These are phyloP conservation scores for Agrochola lota DNA, from an alignment of 2,888 invertebrate species.

Conservation along the genomic window DNA sequence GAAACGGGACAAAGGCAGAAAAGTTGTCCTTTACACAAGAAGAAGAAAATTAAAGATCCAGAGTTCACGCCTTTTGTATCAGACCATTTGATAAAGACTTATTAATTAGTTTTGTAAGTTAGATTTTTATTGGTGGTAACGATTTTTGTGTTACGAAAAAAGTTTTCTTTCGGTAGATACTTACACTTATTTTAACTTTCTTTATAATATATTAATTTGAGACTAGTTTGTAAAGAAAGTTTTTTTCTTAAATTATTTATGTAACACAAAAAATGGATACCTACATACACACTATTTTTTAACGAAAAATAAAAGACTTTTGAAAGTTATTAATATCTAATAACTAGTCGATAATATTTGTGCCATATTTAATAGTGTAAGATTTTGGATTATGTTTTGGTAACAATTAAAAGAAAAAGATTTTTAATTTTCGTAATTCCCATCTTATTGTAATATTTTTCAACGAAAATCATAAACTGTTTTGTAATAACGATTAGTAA, in stretches of 20 bases:
- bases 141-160: constrained; percentile 55
- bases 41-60: constrained; percentile 83
- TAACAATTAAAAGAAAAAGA: neutral
- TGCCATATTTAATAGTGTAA: constrained; percentile 64
- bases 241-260: neutral
- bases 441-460: neutral
- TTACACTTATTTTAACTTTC: neutral
- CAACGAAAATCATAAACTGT: neutral
- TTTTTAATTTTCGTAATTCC: too few species aligned
- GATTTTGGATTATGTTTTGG: constrained; percentile 9
- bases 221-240: neutral
- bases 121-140: constrained; percentile 32
- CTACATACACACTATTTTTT: constrained; percentile 47
- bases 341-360: constrained; percentile 58
- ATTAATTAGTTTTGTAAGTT: constrained; percentile 72
- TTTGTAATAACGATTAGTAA: neutral
- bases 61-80: constrained; percentile 82
- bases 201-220: neutral
- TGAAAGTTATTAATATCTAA: constrained; percentile 50
- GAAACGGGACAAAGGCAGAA: constrained; percentile 83
- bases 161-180: neutral
- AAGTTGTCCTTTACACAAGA: constrained; percentile 84
- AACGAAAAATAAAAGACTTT: constrained; percentile 67
- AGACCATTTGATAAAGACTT: constrained; percentile 88
- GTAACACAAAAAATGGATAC: constrained; percentile 55